Evolutionary conservation across 1,140 invertebrate species (phyloP).

Genomic region (Pogonomyrmex californicus): DNA sequence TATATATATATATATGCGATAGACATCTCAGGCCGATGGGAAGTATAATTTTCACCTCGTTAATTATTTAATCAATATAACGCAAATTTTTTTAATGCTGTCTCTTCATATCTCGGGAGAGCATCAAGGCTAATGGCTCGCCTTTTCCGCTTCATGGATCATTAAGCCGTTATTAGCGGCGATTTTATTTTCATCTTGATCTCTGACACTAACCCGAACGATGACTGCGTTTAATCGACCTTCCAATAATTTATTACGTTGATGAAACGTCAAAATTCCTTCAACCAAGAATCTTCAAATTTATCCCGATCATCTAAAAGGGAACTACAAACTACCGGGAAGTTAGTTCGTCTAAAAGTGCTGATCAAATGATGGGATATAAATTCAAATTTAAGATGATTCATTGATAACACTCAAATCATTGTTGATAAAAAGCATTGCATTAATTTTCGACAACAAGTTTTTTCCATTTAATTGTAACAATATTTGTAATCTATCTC

Average conservation of each 20-base stretch:
- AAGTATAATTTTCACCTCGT: slow-evolving; percentile 29
- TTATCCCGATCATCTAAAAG: slow-evolving; percentile 1
- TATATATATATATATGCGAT: slow-evolving; percentile 17
- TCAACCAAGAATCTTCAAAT: background rate
- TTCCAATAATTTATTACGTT: slow-evolving; percentile 2
- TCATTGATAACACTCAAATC: background rate
- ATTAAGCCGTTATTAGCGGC: slow-evolving; percentile 41
- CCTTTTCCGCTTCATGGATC: slow-evolving; percentile 27
- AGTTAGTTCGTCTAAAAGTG: background rate
- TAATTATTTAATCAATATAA: slow-evolving; percentile 58
- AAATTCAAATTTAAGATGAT: background rate
- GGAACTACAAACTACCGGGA: background rate
- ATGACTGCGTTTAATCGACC: background rate
- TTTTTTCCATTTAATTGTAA: background rate
- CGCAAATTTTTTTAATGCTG: slow-evolving; percentile 20
- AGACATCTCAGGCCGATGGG: slow-evolving; percentile 15
- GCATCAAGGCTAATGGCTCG: slow-evolving; percentile 41
- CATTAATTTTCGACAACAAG: background rate
- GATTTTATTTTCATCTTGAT: slow-evolving; percentile 42
- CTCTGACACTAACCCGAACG: slow-evolving; percentile 6
- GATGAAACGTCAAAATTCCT: background rate
- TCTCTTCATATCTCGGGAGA: slow-evolving; percentile 28
- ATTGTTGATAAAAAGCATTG: background rate
- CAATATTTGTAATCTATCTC: background rate
- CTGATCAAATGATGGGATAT: background rate